phyloP scores from a whole-genome alignment of 2,797 vertebrate species.

The Ptychobarbus kaznakovi region DNA sequence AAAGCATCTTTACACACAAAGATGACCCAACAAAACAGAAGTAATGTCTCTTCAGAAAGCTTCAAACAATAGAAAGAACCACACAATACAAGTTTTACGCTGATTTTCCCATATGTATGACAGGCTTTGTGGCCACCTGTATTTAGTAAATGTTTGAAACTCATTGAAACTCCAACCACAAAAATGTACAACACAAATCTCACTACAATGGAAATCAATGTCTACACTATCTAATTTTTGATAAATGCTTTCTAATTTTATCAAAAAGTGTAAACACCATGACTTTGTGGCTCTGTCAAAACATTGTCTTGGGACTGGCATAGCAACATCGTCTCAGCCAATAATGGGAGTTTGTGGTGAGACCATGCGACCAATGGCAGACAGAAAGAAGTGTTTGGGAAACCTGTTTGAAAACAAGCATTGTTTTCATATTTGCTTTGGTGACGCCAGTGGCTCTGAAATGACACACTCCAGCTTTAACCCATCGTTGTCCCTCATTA shows the following conservation, averaged over 20 bases:
- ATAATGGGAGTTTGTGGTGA: background rate
- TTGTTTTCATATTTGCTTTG: background rate
- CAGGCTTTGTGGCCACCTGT: background rate
- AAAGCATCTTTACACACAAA: background rate
- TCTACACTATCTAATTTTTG: background rate
- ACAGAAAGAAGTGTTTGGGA: background rate
- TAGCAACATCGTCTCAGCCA: background rate
- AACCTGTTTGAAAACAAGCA: background rate
- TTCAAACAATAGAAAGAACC: slow-evolving; percentile 3
- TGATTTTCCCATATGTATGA: background rate
- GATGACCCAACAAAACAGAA: background rate
- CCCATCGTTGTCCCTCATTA: slow-evolving; percentile 3
- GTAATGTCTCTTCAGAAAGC: background rate
- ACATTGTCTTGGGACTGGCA: background rate
- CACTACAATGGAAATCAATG: background rate
- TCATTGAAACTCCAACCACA: background rate
- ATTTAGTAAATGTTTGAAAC: background rate
- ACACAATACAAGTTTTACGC: background rate
- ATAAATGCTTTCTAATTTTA: background rate
- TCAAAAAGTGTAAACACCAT: background rate
- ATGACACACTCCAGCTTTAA: background rate
- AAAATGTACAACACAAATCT: background rate
- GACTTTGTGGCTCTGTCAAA: background rate
- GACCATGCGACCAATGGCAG: background rate
- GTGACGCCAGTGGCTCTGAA: slow-evolving; percentile 4